A percentile compares a stretch with the other conserved stretches of the same genome.
phyloP scores from a whole-genome alignment of 1,140 invertebrate genomes.

The Chymomyza costata region DNA sequence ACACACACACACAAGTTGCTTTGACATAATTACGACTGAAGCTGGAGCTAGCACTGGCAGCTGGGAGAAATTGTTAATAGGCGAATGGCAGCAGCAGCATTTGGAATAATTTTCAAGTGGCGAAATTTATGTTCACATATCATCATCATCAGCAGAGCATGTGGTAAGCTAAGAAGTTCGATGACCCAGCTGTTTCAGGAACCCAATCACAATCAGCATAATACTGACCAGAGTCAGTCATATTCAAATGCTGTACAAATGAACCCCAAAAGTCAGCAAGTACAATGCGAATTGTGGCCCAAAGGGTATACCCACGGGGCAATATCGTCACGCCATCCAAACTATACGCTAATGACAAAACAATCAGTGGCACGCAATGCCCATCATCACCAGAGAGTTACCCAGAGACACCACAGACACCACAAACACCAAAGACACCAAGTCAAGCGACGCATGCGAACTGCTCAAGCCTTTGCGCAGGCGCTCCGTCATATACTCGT shows the following conservation, averaged over 20 bases:
- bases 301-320: constrained; percentile 9
- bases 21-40: background rate
- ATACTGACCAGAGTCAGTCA: background rate
- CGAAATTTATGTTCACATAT: no score
- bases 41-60: no score
- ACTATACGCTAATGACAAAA: constrained; percentile 63
- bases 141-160: no score
- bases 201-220: no score
- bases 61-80: no score
- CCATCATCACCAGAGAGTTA: background rate
- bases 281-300: constrained; percentile 24
- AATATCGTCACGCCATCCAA: background rate
- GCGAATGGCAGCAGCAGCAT: no score
- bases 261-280: constrained; percentile 3
- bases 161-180: no score
- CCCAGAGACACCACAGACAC: background rate
- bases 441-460: constrained; percentile 58
- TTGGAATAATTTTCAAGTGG: no score
- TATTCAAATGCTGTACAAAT: background rate
- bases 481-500: constrained; percentile 25
- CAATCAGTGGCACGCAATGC: constrained; percentile 48
- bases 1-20: background rate
- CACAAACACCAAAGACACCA: constrained; percentile 2
- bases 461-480: constrained; percentile 14
- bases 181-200: no score